Evolutionary conservation across 2,888 invertebrate genomes (phyloP).

Genomic region (Parascotia fuliginaria): DNA sequence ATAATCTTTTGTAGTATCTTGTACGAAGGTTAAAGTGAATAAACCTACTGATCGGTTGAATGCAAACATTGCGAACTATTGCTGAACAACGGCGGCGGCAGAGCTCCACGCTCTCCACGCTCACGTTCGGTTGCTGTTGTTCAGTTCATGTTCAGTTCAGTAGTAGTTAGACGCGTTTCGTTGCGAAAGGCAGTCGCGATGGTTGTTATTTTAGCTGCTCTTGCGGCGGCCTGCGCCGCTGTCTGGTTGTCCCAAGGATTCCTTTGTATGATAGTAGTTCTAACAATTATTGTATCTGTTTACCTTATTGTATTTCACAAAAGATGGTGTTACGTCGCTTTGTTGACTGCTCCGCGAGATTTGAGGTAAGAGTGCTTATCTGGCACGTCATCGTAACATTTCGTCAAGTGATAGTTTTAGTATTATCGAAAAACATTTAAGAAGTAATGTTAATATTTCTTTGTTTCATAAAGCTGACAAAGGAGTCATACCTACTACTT

Average conservation of each 20-base stretch:
- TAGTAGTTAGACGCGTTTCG: slow-evolving; percentile 79
- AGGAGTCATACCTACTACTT: background rate
- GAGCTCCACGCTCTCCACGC: background rate
- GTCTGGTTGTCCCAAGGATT: slow-evolving; percentile 86
- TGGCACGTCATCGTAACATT: slow-evolving; percentile 40
- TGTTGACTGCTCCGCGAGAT: slow-evolving; percentile 91
- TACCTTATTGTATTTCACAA: slow-evolving; percentile 89
- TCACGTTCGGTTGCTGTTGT: slow-evolving; percentile 48
- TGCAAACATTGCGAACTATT: no score
- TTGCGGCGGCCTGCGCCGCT: slow-evolving; percentile 73
- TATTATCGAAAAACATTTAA: background rate
- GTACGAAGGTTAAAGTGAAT: no score
- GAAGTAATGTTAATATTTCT: background rate
- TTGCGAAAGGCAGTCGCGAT: slow-evolving; percentile 78
- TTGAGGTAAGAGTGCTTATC: slow-evolving; percentile 82
- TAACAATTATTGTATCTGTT: slow-evolving; percentile 86
- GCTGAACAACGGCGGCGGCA: background rate
- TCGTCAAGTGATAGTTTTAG: slow-evolving; percentile 10
- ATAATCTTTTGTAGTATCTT: no score
- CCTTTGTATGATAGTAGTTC: slow-evolving; percentile 87
- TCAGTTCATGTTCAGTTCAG: no score
- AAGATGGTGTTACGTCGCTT: slow-evolving; percentile 92
- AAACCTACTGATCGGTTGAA: no score
- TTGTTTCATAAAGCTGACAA: no score
- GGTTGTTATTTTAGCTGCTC: slow-evolving; percentile 70